Base-by-base conservation (phyloP, 2,888 invertebrate genomes). In the Nymphalis polychloros region DNA sequence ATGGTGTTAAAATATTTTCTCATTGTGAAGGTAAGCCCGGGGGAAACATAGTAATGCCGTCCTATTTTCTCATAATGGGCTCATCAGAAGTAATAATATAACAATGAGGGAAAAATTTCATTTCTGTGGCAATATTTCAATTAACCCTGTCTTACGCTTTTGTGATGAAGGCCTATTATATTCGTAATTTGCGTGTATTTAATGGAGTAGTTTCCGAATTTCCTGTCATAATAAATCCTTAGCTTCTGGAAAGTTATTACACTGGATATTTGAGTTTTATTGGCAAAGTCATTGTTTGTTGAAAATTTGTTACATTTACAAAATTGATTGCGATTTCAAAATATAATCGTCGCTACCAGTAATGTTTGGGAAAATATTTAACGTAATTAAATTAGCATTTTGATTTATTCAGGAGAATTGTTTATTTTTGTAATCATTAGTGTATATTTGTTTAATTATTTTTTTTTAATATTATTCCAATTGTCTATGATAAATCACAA, bases 21-120 rank as follows among this genome's bases (percentile, higher is more conserved):
- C 57, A 57, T 57, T 57, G 27, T 57, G 19, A 41, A 57, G 57
- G 57, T 57, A 57, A 57, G 57, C 57, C 35, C 57, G 57, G 19
- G 13, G 10, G 59, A 52, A 50, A 35, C 50, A 41, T 23, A 31
- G 46, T 61, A 49, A 50, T 23, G 31, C 59, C 59, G 65, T 48
- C 66, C 65, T 60, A 65, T 60, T 65, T 65, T 48, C 41, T 62
- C 57, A 50, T 59, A 67, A 59, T 63, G 62, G 50, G 27, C 57
- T 57, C 59, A 50, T 60, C 67, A 57, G 31, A 63, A 63, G 49
- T 67, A 49, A 50, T 67, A 65, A 52, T 59, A 31, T 59, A 62
- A 66, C 69, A 69, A 69, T 66, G n/a, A 63, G 53, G 17, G 17
- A 60, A 50, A 66, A 66, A 69, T 55, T 65, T 49, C 16, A 49